Evolutionary conservation across 2,113 vertebrate genomes (phyloP).

Genomic region (Noturus placidus): DNA sequence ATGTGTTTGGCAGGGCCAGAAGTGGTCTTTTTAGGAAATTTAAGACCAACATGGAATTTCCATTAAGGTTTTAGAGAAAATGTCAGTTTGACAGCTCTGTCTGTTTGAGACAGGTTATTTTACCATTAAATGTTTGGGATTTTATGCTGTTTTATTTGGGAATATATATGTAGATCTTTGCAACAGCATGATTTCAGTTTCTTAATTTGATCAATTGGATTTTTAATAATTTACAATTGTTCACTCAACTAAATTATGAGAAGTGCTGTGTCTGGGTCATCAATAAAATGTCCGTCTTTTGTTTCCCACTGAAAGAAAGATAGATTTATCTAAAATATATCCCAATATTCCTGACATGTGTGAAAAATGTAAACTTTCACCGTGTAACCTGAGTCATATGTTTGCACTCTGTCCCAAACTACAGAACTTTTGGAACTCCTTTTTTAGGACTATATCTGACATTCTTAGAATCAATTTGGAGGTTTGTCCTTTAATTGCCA

Average conservation of each 20-base stretch:
- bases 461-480: no score
- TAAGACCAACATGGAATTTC: conserved; percentile 25
- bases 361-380: no score
- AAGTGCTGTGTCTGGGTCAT: background rate
- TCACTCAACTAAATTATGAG: background rate
- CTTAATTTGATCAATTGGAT: background rate
- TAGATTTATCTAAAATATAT: no score
- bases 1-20: background rate
- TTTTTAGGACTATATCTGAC: no score
- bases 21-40: background rate
- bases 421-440: no score
- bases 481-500: no score
- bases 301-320: background rate
- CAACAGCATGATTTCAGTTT: background rate
- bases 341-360: no score
- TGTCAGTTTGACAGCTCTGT: background rate
- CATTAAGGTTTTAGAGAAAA: conserved; percentile 4
- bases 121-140: background rate
- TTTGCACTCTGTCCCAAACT: no score
- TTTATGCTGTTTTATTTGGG: background rate
- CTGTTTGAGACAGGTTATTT: background rate
- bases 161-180: background rate
- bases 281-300: background rate
- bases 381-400: no score
- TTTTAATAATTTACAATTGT: background rate